Conservation (phyloP, 2,797 vertebrate species). For the Melanotaenia maccullochi region DNA sequence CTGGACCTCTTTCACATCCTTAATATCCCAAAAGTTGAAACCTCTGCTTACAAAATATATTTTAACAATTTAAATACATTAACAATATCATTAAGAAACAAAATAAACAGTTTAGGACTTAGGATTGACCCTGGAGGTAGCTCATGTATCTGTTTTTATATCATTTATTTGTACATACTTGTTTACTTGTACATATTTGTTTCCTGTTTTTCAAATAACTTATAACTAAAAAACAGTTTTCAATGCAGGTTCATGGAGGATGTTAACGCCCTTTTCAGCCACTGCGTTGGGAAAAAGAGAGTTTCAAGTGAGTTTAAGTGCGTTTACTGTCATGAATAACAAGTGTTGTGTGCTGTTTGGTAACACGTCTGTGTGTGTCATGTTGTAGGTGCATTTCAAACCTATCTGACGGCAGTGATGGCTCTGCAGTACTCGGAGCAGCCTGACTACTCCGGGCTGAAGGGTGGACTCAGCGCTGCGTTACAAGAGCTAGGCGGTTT, state of each 20-base stretch:
- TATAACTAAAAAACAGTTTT: background rate
- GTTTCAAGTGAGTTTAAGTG: constrained; percentile 72
- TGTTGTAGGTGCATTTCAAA: constrained; percentile 71
- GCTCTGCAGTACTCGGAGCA: constrained; percentile 78
- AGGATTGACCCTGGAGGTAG: background rate
- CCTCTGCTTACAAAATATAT: no score
- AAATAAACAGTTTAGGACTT: no score
- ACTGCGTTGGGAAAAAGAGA: constrained; percentile 77
- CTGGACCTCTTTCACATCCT: no score
- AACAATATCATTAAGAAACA: no score
- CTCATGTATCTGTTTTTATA: background rate
- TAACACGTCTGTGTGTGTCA: constrained; percentile 13
- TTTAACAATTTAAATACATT: no score
- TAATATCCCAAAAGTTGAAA: no score
- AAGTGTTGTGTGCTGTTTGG: background rate
- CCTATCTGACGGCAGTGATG: constrained; percentile 78
- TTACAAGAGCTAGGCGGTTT: constrained; percentile 71
- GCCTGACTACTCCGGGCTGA: constrained; percentile 79
- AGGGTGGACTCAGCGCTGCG: constrained; percentile 52
- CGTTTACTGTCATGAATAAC: background rate
- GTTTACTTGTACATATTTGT: no score
- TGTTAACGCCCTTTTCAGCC: constrained; percentile 71
- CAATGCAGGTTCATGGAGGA: constrained; percentile 75
- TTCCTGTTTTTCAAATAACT: no score
- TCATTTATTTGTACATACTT: background rate